phyloP scores from a whole-genome alignment of 2,113 vertebrate genomes.

The Amphilophus citrinellus region DNA sequence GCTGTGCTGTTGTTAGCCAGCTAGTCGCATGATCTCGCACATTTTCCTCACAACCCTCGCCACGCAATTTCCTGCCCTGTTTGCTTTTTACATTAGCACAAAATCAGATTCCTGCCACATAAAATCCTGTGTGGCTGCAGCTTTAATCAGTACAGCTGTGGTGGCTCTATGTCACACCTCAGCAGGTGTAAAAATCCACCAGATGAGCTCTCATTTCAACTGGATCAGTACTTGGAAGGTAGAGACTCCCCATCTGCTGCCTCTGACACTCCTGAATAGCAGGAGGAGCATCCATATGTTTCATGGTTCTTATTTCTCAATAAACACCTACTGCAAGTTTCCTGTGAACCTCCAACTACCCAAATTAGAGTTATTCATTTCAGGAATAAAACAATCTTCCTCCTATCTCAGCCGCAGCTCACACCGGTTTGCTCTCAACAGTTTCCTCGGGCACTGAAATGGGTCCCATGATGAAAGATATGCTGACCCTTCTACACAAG shows the following conservation, averaged over 20 bases:
- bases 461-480: not conserved
- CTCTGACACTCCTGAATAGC: not conserved
- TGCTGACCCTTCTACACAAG: constrained; percentile 23
- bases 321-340: not conserved
- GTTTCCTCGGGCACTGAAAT: constrained; percentile 1
- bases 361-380: not conserved
- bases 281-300: not conserved
- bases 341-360: not conserved
- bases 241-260: not conserved
- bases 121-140: not conserved
- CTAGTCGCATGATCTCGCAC: not conserved
- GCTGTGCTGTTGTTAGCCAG: not conserved
- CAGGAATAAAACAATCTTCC: not conserved
- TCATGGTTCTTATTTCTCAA: not conserved
- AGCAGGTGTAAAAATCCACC: constrained; percentile 12
- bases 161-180: constrained; percentile 1
- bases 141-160: constrained; percentile 16
- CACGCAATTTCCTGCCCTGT: not conserved
- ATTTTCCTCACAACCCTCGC: not conserved
- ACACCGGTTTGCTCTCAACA: not conserved
- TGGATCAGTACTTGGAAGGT: constrained; percentile 5
- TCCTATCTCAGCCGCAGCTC: not conserved
- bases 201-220: constrained; percentile 5
- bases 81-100: not conserved
- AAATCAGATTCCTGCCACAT: not conserved